Percentiles rank a stretch among this genome's conserved stretches.
Conservation (phyloP, 1,140 invertebrate genomes). For the Platorchestia sp. region DNA sequence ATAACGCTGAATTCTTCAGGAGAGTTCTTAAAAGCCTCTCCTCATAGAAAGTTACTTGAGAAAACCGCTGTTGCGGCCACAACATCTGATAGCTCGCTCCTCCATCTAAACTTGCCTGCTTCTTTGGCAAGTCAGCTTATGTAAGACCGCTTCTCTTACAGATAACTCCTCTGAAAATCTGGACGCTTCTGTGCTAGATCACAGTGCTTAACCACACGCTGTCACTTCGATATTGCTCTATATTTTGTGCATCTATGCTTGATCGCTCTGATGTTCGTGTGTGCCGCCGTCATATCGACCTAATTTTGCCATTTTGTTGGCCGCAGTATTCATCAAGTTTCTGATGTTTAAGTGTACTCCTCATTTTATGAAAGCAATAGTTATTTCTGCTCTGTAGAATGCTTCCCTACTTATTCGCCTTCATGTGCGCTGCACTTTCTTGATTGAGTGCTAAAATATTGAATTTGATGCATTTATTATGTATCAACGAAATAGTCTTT, state of each 20-base stretch:
- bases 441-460: neutral
- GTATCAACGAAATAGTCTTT: too few relatives aligned
- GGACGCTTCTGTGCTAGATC: neutral
- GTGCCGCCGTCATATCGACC: neutral
- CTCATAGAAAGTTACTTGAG: slow-evolving; percentile 39
- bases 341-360: too few relatives aligned
- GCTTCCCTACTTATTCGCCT: neutral
- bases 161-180: neutral
- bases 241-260: neutral
- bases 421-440: neutral
- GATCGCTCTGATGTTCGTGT: neutral
- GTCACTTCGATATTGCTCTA: neutral
- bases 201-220: too few relatives aligned
- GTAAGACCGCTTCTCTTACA: neutral
- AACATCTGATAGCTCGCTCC: neutral
- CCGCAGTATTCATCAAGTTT: neutral
- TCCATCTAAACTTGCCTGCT: neutral
- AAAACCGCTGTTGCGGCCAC: slow-evolving; percentile 20
- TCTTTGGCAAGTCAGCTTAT: neutral
- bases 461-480: neutral
- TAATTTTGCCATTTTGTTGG: neutral
- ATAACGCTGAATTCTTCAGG: slow-evolving; percentile 35
- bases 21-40: slow-evolving; percentile 30
- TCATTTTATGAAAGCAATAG: neutral
- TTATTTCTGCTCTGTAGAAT: neutral